Conservation (phyloP, 2,797 vertebrate species). For the Coregonus ussuriensis region DNA sequence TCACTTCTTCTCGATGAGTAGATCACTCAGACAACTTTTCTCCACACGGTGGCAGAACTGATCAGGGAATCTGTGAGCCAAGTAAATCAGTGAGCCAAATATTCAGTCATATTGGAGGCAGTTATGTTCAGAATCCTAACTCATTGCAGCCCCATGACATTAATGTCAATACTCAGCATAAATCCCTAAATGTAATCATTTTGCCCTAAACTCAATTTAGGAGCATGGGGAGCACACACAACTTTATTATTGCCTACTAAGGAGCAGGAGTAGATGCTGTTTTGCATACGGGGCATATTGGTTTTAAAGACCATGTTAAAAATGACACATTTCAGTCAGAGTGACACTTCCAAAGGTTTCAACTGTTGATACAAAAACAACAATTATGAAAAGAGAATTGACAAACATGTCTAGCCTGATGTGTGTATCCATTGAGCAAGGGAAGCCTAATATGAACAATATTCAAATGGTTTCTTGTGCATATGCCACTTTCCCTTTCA, state of each 20-base stretch:
- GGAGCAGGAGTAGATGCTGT: neutral
- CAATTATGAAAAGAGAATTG: neutral
- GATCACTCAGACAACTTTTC: neutral
- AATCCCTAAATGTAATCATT: neutral
- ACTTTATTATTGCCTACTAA: neutral
- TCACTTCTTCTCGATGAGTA: neutral
- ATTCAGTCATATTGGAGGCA: constrained; percentile 1
- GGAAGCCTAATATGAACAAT: neutral
- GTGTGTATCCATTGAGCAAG: neutral
- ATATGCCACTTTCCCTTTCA: neutral
- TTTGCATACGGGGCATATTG: neutral
- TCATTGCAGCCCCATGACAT: neutral
- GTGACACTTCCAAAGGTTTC: neutral
- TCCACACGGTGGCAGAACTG: constrained; percentile 49
- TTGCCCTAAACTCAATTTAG: neutral
- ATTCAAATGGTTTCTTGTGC: neutral
- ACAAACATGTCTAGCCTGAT: too few species aligned
- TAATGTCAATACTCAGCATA: neutral
- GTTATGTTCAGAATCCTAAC: neutral
- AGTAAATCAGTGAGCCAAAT: neutral
- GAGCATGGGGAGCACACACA: neutral
- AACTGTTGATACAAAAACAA: neutral
- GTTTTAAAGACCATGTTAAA: neutral
- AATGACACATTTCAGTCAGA: neutral
- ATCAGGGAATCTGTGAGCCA: neutral